Evolutionary conservation across 2,797 vertebrate genomes (phyloP).

Genomic region (Clamator glandarius): DNA sequence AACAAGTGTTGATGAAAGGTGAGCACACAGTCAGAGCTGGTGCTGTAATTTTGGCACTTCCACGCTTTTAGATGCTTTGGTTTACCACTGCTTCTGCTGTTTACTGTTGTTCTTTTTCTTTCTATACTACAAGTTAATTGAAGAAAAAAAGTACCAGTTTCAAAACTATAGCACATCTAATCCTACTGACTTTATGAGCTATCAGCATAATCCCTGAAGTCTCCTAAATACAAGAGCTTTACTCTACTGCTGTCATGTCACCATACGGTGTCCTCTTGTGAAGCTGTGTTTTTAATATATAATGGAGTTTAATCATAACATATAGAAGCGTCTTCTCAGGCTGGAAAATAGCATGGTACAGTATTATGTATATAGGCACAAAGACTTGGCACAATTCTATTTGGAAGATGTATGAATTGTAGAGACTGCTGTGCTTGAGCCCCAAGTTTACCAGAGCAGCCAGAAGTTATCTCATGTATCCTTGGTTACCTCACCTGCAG

Average conservation of each 20-base stretch:
- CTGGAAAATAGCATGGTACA: not conserved
- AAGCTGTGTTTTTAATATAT: not conserved
- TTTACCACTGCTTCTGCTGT: not conserved
- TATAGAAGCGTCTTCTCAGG: not conserved
- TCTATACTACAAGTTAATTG: not conserved
- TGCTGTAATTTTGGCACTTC: not conserved
- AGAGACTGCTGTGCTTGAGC: not conserved
- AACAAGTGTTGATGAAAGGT: not conserved
- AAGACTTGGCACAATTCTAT: not conserved
- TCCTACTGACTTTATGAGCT: not conserved
- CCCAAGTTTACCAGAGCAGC: not conserved
- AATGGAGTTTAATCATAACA: not conserved
- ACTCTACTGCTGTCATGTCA: not conserved
- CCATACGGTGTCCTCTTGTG: not conserved
- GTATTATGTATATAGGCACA: not conserved
- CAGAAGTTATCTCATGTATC: not conserved
- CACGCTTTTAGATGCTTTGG: not conserved
- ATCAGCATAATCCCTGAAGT: not conserved
- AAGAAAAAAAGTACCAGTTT: not conserved
- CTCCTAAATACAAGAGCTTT: not conserved
- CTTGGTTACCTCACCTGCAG: not conserved
- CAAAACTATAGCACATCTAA: not conserved
- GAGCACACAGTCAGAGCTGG: not conserved
- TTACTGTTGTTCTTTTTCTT: not conserved
- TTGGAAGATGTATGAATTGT: not conserved